Percentiles rank a stretch among this genome's conserved stretches.
Conservation (phyloP, 2,113 vertebrate genomes). For the Tricholaema leucomelas region DNA sequence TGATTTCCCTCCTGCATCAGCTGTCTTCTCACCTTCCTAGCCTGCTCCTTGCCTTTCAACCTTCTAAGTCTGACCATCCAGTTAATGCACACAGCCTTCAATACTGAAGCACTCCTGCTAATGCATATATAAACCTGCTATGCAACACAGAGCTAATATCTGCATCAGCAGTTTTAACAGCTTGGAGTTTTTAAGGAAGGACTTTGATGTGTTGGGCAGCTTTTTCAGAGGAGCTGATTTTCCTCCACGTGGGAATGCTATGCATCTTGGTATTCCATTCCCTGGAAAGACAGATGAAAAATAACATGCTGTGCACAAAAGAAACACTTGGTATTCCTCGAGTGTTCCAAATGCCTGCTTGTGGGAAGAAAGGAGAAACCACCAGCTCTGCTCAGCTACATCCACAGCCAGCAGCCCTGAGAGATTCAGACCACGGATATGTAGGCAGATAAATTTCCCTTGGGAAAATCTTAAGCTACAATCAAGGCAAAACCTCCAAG, state of each 20-base stretch:
- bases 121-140: neutral
- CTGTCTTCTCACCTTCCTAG: neutral
- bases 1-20: neutral
- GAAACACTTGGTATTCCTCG: constrained; percentile 7
- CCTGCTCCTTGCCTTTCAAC: neutral
- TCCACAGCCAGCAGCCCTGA: neutral
- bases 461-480: neutral
- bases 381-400: neutral
- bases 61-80: neutral
- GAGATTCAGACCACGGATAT: neutral
- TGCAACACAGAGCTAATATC: neutral
- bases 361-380: neutral
- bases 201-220: neutral
- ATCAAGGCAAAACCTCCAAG: neutral
- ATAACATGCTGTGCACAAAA: neutral
- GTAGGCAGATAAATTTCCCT: neutral
- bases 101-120: neutral
- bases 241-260: neutral
- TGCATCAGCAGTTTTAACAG: neutral
- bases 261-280: neutral
- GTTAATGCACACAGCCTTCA: neutral
- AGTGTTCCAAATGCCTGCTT: neutral
- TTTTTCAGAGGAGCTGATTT: neutral
- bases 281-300: constrained; percentile 34
- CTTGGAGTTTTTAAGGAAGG: neutral